These are phyloP conservation scores for Leptocoma aspasia DNA, from an alignment of 2,113 vertebrate species.

Conservation along the genomic window DNA sequence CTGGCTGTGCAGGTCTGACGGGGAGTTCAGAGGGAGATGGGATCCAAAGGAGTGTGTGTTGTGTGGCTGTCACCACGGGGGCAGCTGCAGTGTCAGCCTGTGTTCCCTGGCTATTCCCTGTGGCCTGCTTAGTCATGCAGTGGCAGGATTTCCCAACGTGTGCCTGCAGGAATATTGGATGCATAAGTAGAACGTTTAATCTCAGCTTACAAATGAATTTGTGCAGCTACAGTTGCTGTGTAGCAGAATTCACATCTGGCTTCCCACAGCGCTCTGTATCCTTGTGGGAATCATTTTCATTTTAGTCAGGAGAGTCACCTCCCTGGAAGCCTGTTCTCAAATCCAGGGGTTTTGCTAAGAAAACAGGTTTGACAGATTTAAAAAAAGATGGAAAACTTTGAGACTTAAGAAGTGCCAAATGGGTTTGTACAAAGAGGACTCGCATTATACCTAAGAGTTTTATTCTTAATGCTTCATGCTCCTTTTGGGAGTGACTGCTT, in stretches of 20 bases:
- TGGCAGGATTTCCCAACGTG: neutral
- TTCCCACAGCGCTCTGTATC: rapidly evolving
- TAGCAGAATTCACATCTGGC: neutral
- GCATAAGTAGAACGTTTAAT: neutral
- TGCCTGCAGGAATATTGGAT: neutral
- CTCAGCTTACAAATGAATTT: neutral
- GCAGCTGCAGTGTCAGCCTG: neutral
- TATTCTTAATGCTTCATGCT: neutral
- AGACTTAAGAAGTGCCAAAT: neutral
- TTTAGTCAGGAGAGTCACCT: neutral
- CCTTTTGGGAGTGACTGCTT: neutral
- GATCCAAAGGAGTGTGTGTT: neutral
- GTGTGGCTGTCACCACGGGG: rapidly evolving
- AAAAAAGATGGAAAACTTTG: neutral
- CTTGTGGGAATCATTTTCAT: neutral
- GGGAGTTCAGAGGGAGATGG: neutral
- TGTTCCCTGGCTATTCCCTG: neutral
- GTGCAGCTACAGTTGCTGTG: neutral
- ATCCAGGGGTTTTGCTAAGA: neutral
- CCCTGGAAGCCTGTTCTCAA: rapidly evolving
- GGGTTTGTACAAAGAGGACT: neutral
- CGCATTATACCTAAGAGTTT: neutral
- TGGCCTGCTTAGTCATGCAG: neutral
- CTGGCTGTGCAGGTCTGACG: neutral
- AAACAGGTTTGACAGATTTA: neutral